Conservation (phyloP, 2,113 vertebrate genomes). For the Labeo catla region DNA sequence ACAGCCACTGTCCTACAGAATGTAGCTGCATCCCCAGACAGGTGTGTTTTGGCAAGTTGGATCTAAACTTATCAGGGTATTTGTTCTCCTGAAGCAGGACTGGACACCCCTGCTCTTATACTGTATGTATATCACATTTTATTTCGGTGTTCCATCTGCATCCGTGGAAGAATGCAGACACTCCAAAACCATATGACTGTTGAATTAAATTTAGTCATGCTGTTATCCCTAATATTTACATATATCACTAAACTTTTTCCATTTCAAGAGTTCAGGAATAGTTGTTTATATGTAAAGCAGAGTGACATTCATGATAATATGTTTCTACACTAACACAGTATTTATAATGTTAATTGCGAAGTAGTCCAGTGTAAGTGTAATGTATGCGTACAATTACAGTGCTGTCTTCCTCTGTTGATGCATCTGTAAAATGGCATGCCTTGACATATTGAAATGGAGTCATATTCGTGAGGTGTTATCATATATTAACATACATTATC, state of each 20-base stretch:
- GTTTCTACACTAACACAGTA: not conserved
- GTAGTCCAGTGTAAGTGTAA: not conserved
- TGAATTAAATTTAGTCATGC: not conserved
- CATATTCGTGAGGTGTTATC: constrained; percentile 41
- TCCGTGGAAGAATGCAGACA: not conserved
- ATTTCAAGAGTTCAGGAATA: not conserved
- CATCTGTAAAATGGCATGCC: constrained; percentile 18
- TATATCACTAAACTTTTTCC: not conserved
- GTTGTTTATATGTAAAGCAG: not conserved
- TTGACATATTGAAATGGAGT: constrained; percentile 57
- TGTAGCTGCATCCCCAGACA: not conserved
- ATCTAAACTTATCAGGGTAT: not conserved
- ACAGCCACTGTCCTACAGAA: not conserved
- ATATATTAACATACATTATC: constrained; percentile 61
- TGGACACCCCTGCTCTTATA: not conserved
- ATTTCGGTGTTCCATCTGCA: not conserved
- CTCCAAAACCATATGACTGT: not conserved
- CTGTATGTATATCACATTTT: not conserved
- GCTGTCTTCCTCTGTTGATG: constrained; percentile 19
- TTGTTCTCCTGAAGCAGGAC: not conserved
- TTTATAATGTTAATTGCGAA: not conserved
- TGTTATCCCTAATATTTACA: not conserved
- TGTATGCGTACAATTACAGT: constrained; percentile 20
- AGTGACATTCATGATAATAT: not conserved
- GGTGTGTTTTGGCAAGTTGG: not conserved